phyloP scores from a whole-genome alignment of 1,140 invertebrate species.

The Liolophura sinensis region DNA sequence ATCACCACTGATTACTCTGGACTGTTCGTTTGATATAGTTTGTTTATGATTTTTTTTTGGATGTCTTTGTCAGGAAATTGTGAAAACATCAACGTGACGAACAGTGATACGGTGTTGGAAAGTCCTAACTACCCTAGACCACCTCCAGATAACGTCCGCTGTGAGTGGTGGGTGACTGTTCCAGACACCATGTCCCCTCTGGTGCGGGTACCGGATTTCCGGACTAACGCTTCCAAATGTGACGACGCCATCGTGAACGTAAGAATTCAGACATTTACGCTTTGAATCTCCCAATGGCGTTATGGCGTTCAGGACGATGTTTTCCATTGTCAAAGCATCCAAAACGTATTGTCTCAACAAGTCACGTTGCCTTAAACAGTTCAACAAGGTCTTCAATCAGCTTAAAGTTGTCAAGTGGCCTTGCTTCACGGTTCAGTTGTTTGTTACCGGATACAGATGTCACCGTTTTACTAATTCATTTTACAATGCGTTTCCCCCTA shows the following conservation, averaged over 20 bases:
- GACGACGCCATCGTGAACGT: background rate
- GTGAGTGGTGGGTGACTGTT: slow-evolving; percentile 10
- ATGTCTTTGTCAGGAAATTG: background rate
- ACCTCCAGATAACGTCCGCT: slow-evolving; percentile 12
- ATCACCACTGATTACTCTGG: no score
- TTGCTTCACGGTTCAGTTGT: background rate
- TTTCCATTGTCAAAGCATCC: no score
- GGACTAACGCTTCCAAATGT: background rate
- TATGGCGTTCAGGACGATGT: slow-evolving; percentile 1
- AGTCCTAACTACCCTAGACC: slow-evolving; percentile 9
- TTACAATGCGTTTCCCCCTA: no score
- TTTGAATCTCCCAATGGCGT: background rate
- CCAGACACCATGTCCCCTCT: background rate
- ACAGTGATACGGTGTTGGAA: slow-evolving; percentile 4
- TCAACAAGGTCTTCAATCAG: no score
- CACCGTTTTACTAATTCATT: no score
- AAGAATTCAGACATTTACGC: background rate
- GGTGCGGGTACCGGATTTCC: slow-evolving; percentile 3
- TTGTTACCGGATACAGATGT: no score
- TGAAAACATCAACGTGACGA: slow-evolving; percentile 4
- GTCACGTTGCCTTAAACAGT: no score
- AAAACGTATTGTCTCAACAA: no score
- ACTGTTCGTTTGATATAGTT: background rate
- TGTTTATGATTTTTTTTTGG: background rate
- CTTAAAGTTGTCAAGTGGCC: background rate